phyloP scores from a whole-genome alignment of 2,888 invertebrate genomes.

The Laspeyria flexula region DNA sequence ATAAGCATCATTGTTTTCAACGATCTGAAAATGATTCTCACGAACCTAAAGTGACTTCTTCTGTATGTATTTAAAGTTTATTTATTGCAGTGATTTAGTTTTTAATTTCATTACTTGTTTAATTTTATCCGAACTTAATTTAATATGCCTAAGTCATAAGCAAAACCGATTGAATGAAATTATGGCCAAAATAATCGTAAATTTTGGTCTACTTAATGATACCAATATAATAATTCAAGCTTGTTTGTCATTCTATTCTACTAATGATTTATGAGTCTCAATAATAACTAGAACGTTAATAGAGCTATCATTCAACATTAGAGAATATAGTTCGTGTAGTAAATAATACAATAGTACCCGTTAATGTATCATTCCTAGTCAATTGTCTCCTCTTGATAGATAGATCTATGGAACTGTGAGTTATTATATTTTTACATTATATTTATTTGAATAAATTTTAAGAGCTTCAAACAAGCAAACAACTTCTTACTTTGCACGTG shows the following conservation, averaged over 20 bases:
- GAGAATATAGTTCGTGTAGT: too few species aligned
- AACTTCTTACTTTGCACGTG: neutral
- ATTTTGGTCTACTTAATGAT: constrained; percentile 1
- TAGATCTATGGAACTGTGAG: too few species aligned
- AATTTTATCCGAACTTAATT: constrained; percentile 17
- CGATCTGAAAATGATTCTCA: too few species aligned
- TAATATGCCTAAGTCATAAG: constrained; percentile 4
- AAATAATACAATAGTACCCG: too few species aligned
- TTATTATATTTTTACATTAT: too few species aligned
- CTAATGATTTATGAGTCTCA: neutral
- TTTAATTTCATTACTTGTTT: constrained; percentile 13
- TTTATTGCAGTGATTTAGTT: constrained; percentile 15
- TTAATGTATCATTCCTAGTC: too few species aligned
- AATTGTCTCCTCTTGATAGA: too few species aligned
- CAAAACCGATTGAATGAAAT: constrained; percentile 4
- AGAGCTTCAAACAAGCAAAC: neutral
- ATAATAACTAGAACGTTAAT: too few species aligned
- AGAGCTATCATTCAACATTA: too few species aligned
- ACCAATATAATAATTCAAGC: neutral
- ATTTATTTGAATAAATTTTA: too few species aligned
- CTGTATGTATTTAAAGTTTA: constrained; percentile 11
- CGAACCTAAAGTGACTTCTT: constrained; percentile 72
- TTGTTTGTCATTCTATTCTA: neutral
- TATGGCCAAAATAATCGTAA: neutral
- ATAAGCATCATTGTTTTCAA: too few species aligned